Conservation (phyloP, 35 echinoderm and acorn worm genomes). For the Holothuria glaberrima region DNA sequence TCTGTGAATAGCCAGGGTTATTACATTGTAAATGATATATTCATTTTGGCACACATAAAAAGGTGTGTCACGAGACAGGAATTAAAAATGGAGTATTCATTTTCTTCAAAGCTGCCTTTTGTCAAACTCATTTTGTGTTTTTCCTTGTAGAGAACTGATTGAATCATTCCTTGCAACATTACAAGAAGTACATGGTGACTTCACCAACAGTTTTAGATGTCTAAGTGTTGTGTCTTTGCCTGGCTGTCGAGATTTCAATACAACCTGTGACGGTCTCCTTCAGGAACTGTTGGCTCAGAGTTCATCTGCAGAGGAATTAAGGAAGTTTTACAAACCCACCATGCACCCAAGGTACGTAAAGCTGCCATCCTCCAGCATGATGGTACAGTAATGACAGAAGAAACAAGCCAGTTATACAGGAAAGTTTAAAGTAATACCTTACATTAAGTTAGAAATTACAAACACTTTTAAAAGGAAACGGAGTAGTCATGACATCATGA, state of each 20-base stretch:
- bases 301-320: conserved; percentile 85
- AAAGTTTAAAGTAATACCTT: too few relatives aligned
- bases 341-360: conserved; percentile 82
- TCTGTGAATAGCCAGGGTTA: too few relatives aligned
- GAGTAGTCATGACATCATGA: too few relatives aligned
- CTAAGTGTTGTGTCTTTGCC: conserved; percentile 78
- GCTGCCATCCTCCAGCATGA: not conserved
- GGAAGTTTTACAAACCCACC: conserved; percentile 68
- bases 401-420: too few relatives aligned
- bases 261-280: conserved; percentile 8
- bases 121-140: not conserved
- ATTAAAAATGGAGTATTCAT: too few relatives aligned
- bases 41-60: too few relatives aligned
- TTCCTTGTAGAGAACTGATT: conserved; percentile 64
- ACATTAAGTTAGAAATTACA: too few relatives aligned
- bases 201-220: conserved; percentile 91
- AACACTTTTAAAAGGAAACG: too few relatives aligned
- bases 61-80: too few relatives aligned
- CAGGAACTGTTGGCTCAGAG: conserved; percentile 75
- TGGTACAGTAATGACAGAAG: too few relatives aligned
- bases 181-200: conserved; percentile 81
- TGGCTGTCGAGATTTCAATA: conserved; percentile 30
- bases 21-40: too few relatives aligned
- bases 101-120: not conserved
- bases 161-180: conserved; percentile 84